Conservation (phyloP, 2,113 vertebrate species). For the Pedetes capensis region DNA sequence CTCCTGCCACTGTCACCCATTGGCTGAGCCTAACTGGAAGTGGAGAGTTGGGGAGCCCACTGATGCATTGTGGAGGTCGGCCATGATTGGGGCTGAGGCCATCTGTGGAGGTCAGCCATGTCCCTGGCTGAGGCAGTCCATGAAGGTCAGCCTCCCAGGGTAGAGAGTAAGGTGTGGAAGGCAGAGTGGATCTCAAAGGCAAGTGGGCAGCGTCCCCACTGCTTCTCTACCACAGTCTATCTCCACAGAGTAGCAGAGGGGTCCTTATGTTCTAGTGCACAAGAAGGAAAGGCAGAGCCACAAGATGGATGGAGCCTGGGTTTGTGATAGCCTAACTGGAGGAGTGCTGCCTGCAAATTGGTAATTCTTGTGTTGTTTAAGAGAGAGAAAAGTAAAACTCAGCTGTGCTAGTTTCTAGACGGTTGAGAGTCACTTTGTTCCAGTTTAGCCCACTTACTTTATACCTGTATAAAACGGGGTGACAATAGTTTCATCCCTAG, state of each 20-base stretch:
- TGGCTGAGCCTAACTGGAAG: background rate
- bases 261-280: accelerated
- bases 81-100: too few relatives aligned
- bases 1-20: background rate
- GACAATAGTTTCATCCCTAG: too few relatives aligned
- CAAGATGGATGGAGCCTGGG: background rate
- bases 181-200: background rate
- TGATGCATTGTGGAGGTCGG: background rate
- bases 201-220: background rate
- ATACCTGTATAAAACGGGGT: background rate
- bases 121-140: background rate
- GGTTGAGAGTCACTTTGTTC: background rate
- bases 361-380: background rate
- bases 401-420: background rate
- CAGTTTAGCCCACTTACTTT: background rate
- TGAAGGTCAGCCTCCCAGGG: background rate
- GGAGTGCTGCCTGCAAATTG: background rate
- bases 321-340: background rate
- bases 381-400: background rate
- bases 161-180: background rate
- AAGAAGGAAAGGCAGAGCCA: background rate
- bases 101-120: background rate
- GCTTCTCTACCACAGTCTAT: background rate
- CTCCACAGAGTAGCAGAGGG: background rate
- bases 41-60: background rate